phyloP scores from a whole-genome alignment of 2,113 vertebrate genomes.

The Nyctibius bracteatus region DNA sequence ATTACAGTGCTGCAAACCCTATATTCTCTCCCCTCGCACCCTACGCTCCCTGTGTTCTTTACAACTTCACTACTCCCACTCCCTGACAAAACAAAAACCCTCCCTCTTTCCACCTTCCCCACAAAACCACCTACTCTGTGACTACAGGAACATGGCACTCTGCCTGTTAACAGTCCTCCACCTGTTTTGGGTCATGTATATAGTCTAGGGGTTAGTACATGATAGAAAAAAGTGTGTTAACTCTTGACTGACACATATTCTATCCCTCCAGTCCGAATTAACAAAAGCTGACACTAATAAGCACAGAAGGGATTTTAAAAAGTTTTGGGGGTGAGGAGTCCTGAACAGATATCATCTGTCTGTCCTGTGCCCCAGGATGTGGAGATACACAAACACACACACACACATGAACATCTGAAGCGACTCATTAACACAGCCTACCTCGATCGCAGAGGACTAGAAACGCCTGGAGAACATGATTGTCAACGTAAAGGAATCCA shows the following conservation, averaged over 20 bases:
- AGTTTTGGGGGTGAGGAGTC: not conserved
- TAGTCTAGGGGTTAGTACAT: not conserved
- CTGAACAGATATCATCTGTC: not conserved
- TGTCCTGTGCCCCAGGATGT: not conserved
- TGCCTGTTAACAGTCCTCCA: not conserved
- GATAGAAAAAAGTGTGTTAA: not conserved
- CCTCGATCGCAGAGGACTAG: not conserved
- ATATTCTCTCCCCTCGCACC: constrained; percentile 17
- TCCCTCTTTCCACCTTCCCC: constrained; percentile 56
- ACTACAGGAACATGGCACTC: constrained; percentile 30
- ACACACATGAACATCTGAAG: not conserved
- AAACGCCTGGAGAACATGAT: not conserved
- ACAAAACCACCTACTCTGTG: constrained; percentile 41
- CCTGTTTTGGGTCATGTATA: not conserved
- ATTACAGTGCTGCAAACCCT: constrained; percentile 57
- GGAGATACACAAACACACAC: not conserved
- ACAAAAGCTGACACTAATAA: not conserved
- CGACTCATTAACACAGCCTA: not conserved
- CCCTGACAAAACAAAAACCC: constrained; percentile 45
- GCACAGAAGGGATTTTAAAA: not conserved
- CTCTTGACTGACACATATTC: not conserved
- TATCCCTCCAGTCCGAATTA: not conserved
- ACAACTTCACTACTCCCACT: constrained; percentile 57
- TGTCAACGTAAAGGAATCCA: not conserved
- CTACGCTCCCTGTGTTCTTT: constrained; percentile 60